A percentile compares a stretch with the other conserved stretches of the same genome.
These are phyloP conservation scores for Maniola jurtina DNA, from an alignment of 1,140 invertebrate genomes.

Conservation along the genomic window DNA sequence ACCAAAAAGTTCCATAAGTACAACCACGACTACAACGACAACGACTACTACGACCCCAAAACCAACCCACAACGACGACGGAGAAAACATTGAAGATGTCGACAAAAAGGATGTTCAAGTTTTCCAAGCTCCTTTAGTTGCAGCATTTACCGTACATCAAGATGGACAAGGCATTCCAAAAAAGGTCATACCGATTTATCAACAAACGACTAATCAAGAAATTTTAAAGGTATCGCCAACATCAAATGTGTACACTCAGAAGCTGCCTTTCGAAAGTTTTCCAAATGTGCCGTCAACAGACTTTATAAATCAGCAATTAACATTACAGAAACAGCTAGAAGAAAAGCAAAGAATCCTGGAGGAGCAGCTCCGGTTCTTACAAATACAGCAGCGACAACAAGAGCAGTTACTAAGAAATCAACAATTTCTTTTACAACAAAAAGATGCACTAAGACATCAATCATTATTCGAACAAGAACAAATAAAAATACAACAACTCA, in stretches of 20 bases:
- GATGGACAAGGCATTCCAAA: constrained; percentile 86
- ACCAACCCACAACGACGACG: constrained; percentile 81
- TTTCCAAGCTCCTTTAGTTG: constrained; percentile 87
- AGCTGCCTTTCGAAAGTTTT: constrained; percentile 26
- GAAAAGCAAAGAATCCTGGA: constrained; percentile 85
- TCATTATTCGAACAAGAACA: constrained; percentile 77
- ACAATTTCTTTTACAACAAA: constrained; percentile 79
- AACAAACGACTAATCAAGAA: constrained; percentile 50
- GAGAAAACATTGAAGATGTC: constrained; percentile 81
- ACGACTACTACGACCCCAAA: constrained; percentile 80
- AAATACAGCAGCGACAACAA: constrained; percentile 85
- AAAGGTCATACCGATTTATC: constrained; percentile 84
- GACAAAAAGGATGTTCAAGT: constrained; percentile 87
- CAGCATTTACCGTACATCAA: constrained; percentile 90
- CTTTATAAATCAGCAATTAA: constrained; percentile 67
- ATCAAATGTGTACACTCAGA: constrained; percentile 35
- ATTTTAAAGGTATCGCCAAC: constrained; percentile 41
- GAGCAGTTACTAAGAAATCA: constrained; percentile 83
- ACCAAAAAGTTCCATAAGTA: constrained; percentile 42
- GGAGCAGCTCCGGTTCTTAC: constrained; percentile 83
- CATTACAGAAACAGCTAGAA: constrained; percentile 81
- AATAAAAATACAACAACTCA: constrained; percentile 58
- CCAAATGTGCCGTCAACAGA: constrained; percentile 42
- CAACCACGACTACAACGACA: constrained; percentile 67
- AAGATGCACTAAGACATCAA: constrained; percentile 79